A percentile compares a stretch with the other conserved stretches of the same genome.
Evolutionary conservation across 2,888 invertebrate species (phyloP).

Genomic region (Onchidella celtica): DNA sequence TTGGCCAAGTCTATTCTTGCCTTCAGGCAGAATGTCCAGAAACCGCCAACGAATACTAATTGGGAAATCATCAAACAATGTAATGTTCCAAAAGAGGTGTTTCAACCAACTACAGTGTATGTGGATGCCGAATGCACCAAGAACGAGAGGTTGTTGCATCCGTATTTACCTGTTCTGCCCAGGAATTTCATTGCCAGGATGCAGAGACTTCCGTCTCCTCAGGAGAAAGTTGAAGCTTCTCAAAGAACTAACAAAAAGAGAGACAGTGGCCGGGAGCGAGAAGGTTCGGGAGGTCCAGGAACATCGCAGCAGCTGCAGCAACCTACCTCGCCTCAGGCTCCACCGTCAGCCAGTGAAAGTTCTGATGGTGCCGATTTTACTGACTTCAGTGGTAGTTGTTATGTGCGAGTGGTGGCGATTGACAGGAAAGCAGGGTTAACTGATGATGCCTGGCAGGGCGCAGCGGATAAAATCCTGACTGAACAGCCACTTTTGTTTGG

Average conservation of each 20-base stretch:
- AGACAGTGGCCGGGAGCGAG: constrained; percentile 25
- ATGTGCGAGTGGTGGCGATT: constrained; percentile 70
- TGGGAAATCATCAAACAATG: background rate
- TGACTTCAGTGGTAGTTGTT: constrained; percentile 42
- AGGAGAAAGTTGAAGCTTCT: constrained; percentile 55
- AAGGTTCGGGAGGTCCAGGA: constrained; percentile 13
- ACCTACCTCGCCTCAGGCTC: background rate
- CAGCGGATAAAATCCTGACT: constrained; percentile 58
- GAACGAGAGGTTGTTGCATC: constrained; percentile 50
- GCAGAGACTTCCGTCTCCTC: constrained; percentile 65
- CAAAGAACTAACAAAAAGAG: constrained; percentile 34
- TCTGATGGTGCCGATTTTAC: background rate
- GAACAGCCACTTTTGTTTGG: constrained; percentile 58
- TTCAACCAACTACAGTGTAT: constrained; percentile 64
- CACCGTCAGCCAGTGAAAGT: background rate
- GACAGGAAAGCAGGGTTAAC: constrained; percentile 61
- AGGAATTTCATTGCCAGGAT: constrained; percentile 66
- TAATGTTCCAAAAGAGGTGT: constrained; percentile 24
- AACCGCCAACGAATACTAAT: background rate
- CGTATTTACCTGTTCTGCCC: constrained; percentile 59
- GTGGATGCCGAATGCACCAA: constrained; percentile 64
- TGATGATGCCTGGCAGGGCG: constrained; percentile 55
- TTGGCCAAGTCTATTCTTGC: background rate
- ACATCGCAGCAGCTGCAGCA: background rate
- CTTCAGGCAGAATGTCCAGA: background rate